phyloP scores from a whole-genome alignment of 1,140 invertebrate species.

The Teleopsis dalmanni region DNA sequence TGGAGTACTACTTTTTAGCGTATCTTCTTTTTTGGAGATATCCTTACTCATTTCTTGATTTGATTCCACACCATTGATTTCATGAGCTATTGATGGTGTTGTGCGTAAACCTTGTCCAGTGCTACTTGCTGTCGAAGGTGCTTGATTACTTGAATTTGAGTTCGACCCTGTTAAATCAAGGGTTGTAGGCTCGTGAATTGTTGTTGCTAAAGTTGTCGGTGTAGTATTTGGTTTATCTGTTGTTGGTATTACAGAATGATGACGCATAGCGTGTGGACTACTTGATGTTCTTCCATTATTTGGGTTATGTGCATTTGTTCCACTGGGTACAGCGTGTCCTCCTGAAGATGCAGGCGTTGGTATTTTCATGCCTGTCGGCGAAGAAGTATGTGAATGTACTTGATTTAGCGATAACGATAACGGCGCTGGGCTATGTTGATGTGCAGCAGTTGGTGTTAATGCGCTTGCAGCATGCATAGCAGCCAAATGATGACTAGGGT shows the following conservation, averaged over 20 bases:
- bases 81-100: no score
- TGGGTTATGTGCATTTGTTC: slow-evolving; percentile 15
- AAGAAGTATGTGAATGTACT: slow-evolving; percentile 18
- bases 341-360: slow-evolving; percentile 20
- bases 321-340: slow-evolving; percentile 6
- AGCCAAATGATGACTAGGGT: slow-evolving; percentile 29
- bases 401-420: slow-evolving; percentile 13
- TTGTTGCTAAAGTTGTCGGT: slow-evolving; percentile 5
- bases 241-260: slow-evolving; percentile 26
- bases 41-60: neutral
- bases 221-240: slow-evolving; percentile 15
- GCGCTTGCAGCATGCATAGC: slow-evolving; percentile 34
- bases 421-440: slow-evolving; percentile 21
- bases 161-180: slow-evolving; percentile 40
- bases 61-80: slow-evolving; percentile 1
- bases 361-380: slow-evolving; percentile 26
- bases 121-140: slow-evolving; percentile 30
- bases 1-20: neutral
- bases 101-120: neutral
- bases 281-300: slow-evolving; percentile 22
- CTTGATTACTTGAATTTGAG: slow-evolving; percentile 38
- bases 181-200: slow-evolving; percentile 34
- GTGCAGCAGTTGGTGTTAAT: slow-evolving; percentile 29
- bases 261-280: slow-evolving; percentile 37
- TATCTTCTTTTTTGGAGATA: neutral